Base-by-base conservation (phyloP, 2,797 vertebrate species). In the Poecilia picta region DNA sequence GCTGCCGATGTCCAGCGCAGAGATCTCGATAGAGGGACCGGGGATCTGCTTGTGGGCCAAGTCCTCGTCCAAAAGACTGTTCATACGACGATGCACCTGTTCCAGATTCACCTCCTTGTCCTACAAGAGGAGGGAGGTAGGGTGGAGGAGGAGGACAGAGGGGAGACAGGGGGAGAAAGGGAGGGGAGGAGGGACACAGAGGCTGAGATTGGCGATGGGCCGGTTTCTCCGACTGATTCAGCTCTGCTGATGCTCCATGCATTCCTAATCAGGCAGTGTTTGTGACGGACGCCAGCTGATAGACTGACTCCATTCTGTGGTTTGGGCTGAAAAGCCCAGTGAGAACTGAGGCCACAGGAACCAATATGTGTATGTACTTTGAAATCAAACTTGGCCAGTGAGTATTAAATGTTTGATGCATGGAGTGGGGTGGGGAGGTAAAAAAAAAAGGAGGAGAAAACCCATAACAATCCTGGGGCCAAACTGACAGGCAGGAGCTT, bases 21-120 rank as follows among this genome's bases (percentile, higher is more conserved):
- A 98, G 93, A 98, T 98, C 95, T 99, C 98, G 85, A 99, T 98
- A 87, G 98, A 98, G 0, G 97, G 97, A 3, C 97, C 96, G 8
- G 98, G 97, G 83, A 99, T 97, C 93, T 99, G 98, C 96, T 99
- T 99, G 95, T 99, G 98, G 68, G 94, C 97, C 94, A 98, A 96
- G 91, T 99, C 98, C 93, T 99, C 98, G 55, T 99, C 98, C 91
- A 99, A 97, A 83, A 99, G 97, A 91, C 98, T 99, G 95, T 98
- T 98, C 95, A 99, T 97, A 88, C 98, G 97, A 33, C 97, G 96
- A 39, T 99, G 98, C 64, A 99, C 98, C 95, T 99, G 98, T 88
- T 99, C 98, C 96, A 99, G 93, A 47, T 99, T 98, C 92, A 99
- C 97, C 94, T 99, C 98, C 94, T 99, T 99, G 96, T 99, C 98